Base-by-base conservation (phyloP, 1,140 invertebrate species). In the Halyomorpha halys region DNA sequence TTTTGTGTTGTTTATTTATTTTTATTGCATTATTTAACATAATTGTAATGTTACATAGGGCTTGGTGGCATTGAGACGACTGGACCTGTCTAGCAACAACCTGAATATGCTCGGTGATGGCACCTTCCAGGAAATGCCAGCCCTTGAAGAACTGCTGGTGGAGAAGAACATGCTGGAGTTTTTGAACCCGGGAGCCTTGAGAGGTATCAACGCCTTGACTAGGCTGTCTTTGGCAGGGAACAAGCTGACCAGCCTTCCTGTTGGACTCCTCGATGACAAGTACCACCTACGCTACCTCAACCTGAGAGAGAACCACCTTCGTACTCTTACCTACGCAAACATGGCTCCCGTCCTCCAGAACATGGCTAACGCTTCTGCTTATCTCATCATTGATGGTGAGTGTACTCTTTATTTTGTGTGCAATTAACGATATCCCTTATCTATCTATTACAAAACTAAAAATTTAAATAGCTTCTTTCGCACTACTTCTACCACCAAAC, bases 321-420 rank as follows among this genome's bases (percentile, higher is more conserved):
- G 82, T 69, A 86, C 84, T n/a, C 77, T 91, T 70, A 85, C 84
- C 66, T 82, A 82, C 71, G 82, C 85, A 65, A 85, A 83, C 44
- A 78, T 90, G 66, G 78, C 80, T 56, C 87, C 87, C 5, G 82
- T 91, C 71, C 73, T 88, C 65, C 80, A 81, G 63, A 89, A 89
- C 74, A 79, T 89, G 71, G 85, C 85, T 73, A 84, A 85, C 69
- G 76, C 73, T 59, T 80, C 80, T 66, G 85, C 86, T 71, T 81
- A 83, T 76, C 81, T 91, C 71, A 81, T 83, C 70, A 72, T 90
- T 54, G 82, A 84, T 79, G 85, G 88, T 91, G 75, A 87, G 83
- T 39, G 1, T 30, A 30, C 8, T 30, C 8, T 30, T 30, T 30
- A 30, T 30, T 30, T 30, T 8, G 27, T 8, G 3, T 30, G 8